These are phyloP conservation scores for Peucedramus taeniatus DNA, from an alignment of 2,113 vertebrate genomes.

Conservation along the genomic window DNA sequence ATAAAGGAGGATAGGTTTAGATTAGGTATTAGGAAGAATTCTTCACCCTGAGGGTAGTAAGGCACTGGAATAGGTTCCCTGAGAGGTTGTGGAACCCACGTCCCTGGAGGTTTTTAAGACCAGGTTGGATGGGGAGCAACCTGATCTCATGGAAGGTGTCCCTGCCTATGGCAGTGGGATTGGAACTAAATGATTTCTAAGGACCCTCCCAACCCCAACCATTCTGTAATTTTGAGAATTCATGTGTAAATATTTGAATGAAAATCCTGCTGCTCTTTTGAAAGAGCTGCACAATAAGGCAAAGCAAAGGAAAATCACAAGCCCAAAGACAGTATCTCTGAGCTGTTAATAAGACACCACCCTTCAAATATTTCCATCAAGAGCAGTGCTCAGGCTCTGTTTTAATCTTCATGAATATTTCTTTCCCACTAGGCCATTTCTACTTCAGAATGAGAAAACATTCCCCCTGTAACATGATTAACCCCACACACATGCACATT, in stretches of 20 bases:
- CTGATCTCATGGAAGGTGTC: neutral
- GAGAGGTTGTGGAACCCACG: neutral
- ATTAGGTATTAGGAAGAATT: neutral
- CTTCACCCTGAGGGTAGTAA: neutral
- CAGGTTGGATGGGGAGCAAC: neutral
- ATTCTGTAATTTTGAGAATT: neutral
- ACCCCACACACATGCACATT: neutral
- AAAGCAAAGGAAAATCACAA: neutral
- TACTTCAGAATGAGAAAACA: neutral
- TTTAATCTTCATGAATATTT: neutral
- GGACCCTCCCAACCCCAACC: neutral
- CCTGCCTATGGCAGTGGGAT: neutral
- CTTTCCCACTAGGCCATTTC: neutral
- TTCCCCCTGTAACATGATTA: neutral
- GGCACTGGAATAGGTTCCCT: neutral
- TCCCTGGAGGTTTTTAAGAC: neutral
- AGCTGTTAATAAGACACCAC: too few relatives aligned
- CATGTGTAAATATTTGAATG: neutral
- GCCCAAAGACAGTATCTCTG: neutral
- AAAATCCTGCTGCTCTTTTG: neutral
- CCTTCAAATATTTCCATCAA: neutral
- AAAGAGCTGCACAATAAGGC: neutral
- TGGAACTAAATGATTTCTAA: neutral
- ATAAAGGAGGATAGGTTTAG: neutral
- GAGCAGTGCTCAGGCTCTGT: neutral